A percentile compares a stretch with the other conserved stretches of the same genome.
Evolutionary conservation across 2,797 vertebrate species (phyloP).

Genomic region (Coreius guichenoti): DNA sequence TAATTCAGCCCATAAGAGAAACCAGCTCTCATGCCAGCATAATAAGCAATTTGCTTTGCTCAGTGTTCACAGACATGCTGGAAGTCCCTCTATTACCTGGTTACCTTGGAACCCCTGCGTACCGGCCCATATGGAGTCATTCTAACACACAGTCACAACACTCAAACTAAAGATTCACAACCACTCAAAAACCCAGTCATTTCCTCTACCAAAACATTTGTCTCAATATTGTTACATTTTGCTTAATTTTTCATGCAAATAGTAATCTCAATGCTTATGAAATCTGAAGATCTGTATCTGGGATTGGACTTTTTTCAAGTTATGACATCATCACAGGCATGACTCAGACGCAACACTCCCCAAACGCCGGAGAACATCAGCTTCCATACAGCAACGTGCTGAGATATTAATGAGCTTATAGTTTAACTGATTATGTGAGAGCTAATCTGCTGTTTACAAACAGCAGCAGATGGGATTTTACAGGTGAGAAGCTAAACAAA

Average conservation of each 20-base stretch:
- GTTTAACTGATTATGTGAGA: conserved; percentile 53
- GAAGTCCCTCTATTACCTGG: conserved; percentile 18
- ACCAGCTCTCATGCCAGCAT: neutral
- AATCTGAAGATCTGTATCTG: neutral
- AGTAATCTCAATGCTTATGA: neutral
- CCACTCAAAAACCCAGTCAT: neutral
- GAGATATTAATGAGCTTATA: conserved; percentile 58
- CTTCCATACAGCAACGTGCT: conserved; percentile 36
- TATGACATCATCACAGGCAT: conserved; percentile 29
- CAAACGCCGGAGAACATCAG: conserved; percentile 21
- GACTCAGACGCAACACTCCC: conserved; percentile 17
- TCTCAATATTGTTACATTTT: neutral
- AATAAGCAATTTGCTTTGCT: conserved; percentile 4
- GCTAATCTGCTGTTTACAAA: conserved; percentile 59
- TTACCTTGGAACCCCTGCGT: conserved; percentile 18
- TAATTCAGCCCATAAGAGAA: neutral
- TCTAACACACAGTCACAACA: conserved; percentile 11
- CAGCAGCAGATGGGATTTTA: conserved; percentile 52
- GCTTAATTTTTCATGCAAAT: neutral
- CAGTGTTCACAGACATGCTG: conserved; percentile 1
- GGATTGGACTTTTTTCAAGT: conserved; percentile 16
- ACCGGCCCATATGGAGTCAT: neutral
- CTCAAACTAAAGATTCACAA: neutral
- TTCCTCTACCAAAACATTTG: neutral
- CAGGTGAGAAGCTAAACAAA: conserved; percentile 54